phyloP scores from a whole-genome alignment of 1,140 invertebrate genomes.

The Dendroctonus ponderosae region DNA sequence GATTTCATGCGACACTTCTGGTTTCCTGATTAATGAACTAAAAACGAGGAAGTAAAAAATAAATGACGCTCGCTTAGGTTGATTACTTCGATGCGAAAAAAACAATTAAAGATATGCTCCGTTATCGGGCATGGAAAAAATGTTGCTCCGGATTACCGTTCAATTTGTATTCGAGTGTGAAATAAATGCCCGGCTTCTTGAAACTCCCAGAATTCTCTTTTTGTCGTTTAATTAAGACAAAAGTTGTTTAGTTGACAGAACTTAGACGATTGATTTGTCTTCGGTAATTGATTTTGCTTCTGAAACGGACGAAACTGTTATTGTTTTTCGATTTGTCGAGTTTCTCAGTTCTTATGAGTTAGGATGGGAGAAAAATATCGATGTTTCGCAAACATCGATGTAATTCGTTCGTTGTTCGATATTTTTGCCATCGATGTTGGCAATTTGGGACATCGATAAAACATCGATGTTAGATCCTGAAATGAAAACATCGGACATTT shows the following conservation, averaged over 20 bases:
- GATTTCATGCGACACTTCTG: constrained; percentile 20
- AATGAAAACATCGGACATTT: no score
- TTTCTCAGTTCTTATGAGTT: no score
- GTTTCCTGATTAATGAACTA: constrained; percentile 18
- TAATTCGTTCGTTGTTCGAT: no score
- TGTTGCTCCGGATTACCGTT: background rate
- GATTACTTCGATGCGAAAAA: constrained; percentile 11
- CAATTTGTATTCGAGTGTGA: constrained; percentile 21
- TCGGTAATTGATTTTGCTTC: constrained; percentile 8
- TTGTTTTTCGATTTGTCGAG: background rate
- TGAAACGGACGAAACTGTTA: background rate
- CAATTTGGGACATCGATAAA: no score
- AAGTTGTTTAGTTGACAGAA: constrained; percentile 3
- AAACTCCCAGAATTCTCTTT: constrained; percentile 4
- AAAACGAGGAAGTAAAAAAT: constrained; percentile 15
- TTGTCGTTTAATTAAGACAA: constrained; percentile 17
- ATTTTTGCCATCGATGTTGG: no score
- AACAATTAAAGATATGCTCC: constrained; percentile 24
- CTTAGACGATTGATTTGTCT: constrained; percentile 11
- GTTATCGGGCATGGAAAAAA: constrained; percentile 9
- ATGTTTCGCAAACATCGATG: no score
- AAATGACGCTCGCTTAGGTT: constrained; percentile 16
- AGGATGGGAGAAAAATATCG: no score
- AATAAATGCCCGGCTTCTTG: constrained; percentile 18
- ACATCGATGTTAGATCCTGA: no score